These are phyloP conservation scores for Bostrychus sinensis DNA, from an alignment of 2,113 vertebrate species.

Conservation along the genomic window DNA sequence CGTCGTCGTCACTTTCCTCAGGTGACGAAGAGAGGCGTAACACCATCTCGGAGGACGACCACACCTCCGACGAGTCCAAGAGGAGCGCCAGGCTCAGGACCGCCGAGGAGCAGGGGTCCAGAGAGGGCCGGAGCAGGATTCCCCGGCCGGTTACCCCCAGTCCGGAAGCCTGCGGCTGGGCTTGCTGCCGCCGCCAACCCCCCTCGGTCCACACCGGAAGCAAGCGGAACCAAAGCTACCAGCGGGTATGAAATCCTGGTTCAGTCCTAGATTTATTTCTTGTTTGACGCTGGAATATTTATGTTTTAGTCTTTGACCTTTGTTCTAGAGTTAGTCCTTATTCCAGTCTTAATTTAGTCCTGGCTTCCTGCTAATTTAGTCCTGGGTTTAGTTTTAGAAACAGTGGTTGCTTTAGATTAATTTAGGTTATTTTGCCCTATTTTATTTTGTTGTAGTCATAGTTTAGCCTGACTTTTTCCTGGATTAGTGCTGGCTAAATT, in stretches of 20 bases:
- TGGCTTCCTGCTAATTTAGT: too few species aligned
- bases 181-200: constrained; percentile 34
- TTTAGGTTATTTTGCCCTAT: too few species aligned
- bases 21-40: constrained; percentile 83
- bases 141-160: constrained; percentile 84
- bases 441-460: constrained; percentile 1
- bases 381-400: not conserved
- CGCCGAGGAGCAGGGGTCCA: constrained; percentile 66
- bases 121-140: constrained; percentile 84
- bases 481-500: too few species aligned
- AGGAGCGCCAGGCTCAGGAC: constrained; percentile 71
- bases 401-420: too few species aligned
- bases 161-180: constrained; percentile 59
- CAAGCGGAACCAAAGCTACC: constrained; percentile 36
- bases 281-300: too few species aligned
- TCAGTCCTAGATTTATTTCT: too few species aligned
- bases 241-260: constrained; percentile 54
- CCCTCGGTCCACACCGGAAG: constrained; percentile 24
- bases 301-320: too few species aligned
- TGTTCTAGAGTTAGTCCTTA: too few species aligned
- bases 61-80: constrained; percentile 83
- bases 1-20: constrained; percentile 89
- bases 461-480: too few species aligned
- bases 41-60: constrained; percentile 92
- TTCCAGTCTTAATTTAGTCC: too few species aligned